A percentile compares a stretch with the other conserved stretches of the same genome.
phyloP scores from a whole-genome alignment of 2,888 invertebrate species.

The Monoplex corrugatus region DNA sequence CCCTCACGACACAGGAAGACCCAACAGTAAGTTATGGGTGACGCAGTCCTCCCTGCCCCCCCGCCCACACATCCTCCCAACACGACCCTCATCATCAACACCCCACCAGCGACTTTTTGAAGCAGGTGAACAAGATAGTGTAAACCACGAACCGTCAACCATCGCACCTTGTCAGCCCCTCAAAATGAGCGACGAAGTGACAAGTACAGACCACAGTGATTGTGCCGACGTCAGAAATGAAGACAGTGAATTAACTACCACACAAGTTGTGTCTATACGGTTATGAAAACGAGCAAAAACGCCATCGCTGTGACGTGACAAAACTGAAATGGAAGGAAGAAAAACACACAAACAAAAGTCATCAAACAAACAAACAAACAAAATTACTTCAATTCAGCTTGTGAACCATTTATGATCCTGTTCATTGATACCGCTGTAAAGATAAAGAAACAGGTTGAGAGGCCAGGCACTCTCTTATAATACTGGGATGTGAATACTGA shows the following conservation, averaged over 20 bases:
- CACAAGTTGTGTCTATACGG: background rate
- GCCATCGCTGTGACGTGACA: too few species aligned
- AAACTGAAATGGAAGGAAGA: too few species aligned
- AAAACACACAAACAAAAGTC: too few species aligned
- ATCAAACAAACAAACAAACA: too few species aligned
- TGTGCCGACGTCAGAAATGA: background rate
- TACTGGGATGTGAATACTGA: too few species aligned
- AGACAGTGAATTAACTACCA: background rate
- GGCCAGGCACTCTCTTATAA: too few species aligned
- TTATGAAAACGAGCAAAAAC: too few species aligned
- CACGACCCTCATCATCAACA: background rate
- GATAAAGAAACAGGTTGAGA: too few species aligned
- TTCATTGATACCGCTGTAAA: too few species aligned
- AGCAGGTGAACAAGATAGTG: background rate
- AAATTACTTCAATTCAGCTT: too few species aligned
- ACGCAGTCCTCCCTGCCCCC: background rate
- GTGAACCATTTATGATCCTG: too few species aligned
- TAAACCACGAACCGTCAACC: background rate
- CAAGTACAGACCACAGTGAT: background rate
- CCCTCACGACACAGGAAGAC: background rate
- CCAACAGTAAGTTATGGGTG: background rate
- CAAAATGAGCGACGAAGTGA: background rate
- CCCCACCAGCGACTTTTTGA: background rate
- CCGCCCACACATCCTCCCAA: background rate
- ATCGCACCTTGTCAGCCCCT: background rate